These are phyloP conservation scores for Catostomus latipinnis DNA, from an alignment of 2,797 vertebrate genomes.

Conservation along the genomic window DNA sequence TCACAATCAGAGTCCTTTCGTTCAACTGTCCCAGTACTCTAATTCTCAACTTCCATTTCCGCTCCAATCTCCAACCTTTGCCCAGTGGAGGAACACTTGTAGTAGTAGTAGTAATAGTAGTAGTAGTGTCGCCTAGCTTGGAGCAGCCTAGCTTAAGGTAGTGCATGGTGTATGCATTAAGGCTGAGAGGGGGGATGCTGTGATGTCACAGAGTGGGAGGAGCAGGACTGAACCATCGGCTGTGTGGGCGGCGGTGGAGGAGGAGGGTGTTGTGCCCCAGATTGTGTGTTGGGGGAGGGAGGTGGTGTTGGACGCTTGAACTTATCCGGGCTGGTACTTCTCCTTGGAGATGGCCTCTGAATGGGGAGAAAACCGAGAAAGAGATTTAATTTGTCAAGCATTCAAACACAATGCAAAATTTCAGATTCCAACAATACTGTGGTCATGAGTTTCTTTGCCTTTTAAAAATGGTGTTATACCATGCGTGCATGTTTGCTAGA, in stretches of 20 bases:
- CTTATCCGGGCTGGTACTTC: slow-evolving; percentile 99
- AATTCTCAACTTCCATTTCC: slow-evolving; percentile 69
- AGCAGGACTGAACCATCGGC: slow-evolving; percentile 83
- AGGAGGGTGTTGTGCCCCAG: slow-evolving; percentile 86
- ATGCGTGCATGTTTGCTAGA: no score
- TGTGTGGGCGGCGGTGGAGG: slow-evolving; percentile 86
- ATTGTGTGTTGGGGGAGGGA: slow-evolving; percentile 98
- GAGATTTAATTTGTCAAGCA: neutral
- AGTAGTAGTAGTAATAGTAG: slow-evolving; percentile 46
- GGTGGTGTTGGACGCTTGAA: slow-evolving; percentile 99
- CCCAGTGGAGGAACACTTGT: slow-evolving; percentile 33
- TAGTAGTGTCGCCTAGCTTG: slow-evolving; percentile 47
- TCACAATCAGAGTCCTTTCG: slow-evolving; percentile 15
- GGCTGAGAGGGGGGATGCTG: slow-evolving; percentile 92
- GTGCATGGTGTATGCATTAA: slow-evolving; percentile 85
- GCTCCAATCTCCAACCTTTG: slow-evolving; percentile 27
- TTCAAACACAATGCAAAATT: neutral
- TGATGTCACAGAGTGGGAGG: slow-evolving; percentile 86
- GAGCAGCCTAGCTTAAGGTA: slow-evolving; percentile 47
- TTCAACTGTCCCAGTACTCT: slow-evolving; percentile 19
- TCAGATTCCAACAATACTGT: neutral
- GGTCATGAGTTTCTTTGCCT: no score
- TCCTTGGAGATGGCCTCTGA: slow-evolving; percentile 97
- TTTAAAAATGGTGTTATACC: no score
- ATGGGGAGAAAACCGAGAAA: slow-evolving; percentile 5